Percentiles rank a stretch among this genome's conserved stretches.
Conservation (phyloP, 2,888 invertebrate species). For the Drosophila macrospina region DNA sequence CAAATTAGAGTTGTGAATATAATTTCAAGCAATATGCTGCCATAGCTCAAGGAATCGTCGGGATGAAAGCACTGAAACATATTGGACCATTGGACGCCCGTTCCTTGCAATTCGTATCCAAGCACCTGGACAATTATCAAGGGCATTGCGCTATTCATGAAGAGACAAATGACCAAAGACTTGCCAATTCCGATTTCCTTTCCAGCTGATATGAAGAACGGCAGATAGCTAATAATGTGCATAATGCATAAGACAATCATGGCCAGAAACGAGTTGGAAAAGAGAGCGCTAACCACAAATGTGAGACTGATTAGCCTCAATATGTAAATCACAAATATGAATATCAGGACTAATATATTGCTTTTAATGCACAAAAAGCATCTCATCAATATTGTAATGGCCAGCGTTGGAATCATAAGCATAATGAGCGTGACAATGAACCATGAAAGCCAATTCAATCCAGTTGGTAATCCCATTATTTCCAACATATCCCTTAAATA, state of each 20-base stretch:
- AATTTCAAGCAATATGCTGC: conserved; percentile 89
- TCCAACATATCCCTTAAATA: conserved; percentile 42
- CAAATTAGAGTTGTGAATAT: conserved; percentile 85
- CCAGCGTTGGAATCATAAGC: conserved; percentile 26
- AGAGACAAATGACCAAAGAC: conserved; percentile 7
- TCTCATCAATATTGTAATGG: conserved; percentile 33
- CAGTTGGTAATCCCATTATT: conserved; percentile 40
- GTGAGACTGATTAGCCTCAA: conserved; percentile 90
- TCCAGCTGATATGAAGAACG: conserved; percentile 85
- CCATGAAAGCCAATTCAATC: conserved; percentile 61
- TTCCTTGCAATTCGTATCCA: conserved; percentile 82
- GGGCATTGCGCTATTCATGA: conserved; percentile 54
- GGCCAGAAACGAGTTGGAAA: conserved; percentile 91
- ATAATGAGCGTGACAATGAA: conserved; percentile 39
- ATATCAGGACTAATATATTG: conserved; percentile 85
- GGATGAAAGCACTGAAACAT: conserved; percentile 88
- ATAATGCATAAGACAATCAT: conserved; percentile 89
- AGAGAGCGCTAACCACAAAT: conserved; percentile 91
- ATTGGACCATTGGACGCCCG: conserved; percentile 86
- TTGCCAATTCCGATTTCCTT: rapidly evolving
- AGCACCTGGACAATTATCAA: conserved; percentile 29
- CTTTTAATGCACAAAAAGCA: conserved; percentile 28
- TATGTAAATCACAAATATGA: conserved; percentile 90
- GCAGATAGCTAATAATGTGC: conserved; percentile 90
- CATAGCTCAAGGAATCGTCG: conserved; percentile 88